Evolutionary conservation across 2,113 vertebrate species (phyloP).

Genomic region (Buteo buteo): DNA sequence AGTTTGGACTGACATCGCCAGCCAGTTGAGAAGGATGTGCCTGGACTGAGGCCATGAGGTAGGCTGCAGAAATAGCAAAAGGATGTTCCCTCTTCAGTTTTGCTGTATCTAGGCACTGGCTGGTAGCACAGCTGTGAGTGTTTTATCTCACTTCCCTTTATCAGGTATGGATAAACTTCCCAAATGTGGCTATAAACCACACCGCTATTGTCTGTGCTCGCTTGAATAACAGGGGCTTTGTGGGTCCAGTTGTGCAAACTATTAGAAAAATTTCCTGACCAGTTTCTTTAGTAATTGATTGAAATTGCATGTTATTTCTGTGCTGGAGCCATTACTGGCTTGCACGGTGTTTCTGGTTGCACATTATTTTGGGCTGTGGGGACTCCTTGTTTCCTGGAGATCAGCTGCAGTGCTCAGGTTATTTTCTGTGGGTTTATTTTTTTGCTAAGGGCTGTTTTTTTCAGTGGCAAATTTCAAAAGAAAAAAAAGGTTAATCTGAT

Average conservation of each 20-base stretch:
- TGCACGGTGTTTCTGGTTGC: background rate
- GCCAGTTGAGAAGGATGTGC: background rate
- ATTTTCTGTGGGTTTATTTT: background rate
- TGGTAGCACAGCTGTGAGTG: background rate
- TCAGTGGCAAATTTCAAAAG: background rate
- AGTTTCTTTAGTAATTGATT: background rate
- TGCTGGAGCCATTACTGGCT: background rate
- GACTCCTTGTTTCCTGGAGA: background rate
- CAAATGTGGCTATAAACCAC: background rate
- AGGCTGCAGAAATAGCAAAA: background rate
- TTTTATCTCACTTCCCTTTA: background rate
- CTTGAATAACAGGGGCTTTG: background rate
- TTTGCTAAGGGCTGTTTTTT: background rate
- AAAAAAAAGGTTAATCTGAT: background rate
- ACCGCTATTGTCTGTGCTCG: fast-evolving
- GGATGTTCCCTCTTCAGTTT: background rate
- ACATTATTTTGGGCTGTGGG: background rate
- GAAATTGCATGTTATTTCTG: background rate
- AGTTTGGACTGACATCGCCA: background rate
- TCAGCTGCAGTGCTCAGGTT: background rate
- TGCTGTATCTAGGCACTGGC: background rate
- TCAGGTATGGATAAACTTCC: background rate
- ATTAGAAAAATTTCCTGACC: background rate
- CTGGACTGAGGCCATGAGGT: background rate
- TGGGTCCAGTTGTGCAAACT: background rate